Base-by-base conservation (phyloP, 2,797 vertebrate genomes). In the Gila robusta region DNA sequence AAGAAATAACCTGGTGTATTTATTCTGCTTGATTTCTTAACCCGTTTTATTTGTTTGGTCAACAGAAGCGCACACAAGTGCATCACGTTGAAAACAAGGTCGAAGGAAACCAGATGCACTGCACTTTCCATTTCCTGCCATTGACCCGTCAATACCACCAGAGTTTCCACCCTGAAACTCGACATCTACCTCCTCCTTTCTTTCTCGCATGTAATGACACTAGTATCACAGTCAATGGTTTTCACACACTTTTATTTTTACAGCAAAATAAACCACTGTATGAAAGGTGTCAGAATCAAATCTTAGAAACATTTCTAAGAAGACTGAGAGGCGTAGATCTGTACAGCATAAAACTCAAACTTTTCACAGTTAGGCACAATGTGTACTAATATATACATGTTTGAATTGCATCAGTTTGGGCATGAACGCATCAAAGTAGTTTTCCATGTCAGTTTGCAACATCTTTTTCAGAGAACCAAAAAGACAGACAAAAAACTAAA, bases 71-170 rank as follows among this genome's bases (percentile, higher is more conserved):
- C 19, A 52, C n/a, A 32, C 44, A 69, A 6, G 37, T 49, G 7
- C 44, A 54, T 81, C 44, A 12, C 21, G 3, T 56, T 72, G 16
- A 39, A 82, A 81, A 69, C 23, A 39, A 81, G 32, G 66, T 82
- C 23, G 17, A 21, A 54, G 32, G 9, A 83, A 37, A 76, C 26
- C 41, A 71, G 3, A 69, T 28, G 37, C 37, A 2, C 21, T 35
- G 76, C 37, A 19, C 16, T 85, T 85, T 85, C 74, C 83, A 44
- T n/a, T 85, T 85, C 83, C 83, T 85, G 83, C 67, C 66, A 70
- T 11, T 85, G 83, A 85, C 83, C 83, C 16, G 17, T 71, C 37
- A 70, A 70, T 28, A 59, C 47, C 49, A 70, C 52, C 64, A 59
- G 8, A 69, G 74, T 85, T 85, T 85, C 83, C 76, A 79, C 37